Base-by-base conservation (phyloP, 1,140 invertebrate species). In the Globodera rostochiensis region DNA sequence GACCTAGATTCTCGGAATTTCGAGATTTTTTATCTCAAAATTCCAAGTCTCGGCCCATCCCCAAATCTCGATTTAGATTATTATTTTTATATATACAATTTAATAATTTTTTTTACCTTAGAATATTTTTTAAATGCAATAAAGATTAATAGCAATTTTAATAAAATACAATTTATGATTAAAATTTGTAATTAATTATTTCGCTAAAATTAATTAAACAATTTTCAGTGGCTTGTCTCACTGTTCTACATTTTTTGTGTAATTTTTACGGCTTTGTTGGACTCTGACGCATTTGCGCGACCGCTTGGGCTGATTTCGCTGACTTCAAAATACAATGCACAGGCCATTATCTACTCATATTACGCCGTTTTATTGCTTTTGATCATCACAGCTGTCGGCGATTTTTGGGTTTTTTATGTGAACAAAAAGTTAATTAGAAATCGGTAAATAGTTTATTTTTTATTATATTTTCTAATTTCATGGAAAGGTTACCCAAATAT, bases 321-420 rank as follows among this genome's bases (percentile, higher is more conserved):
- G 25, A 71, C 69, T 11, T 71, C 69, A 36, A 71, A 71, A 71
- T 71, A 71, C 69, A 71, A 71, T 47, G 46, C 25, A 11, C 25
- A 45, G 19, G 25, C 9, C 25, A 71, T 71, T 36, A 6, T 71
- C 1, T 71, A 36, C 25, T 36, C 46, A 47, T 45, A 45, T 36
- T 71, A 45, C 15, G 69, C 46, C 46, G 25, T 47, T 36, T 15
- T 71, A 21, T 8, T 36, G 25, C 9, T 71, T 8, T 9, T 71
- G 69, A 11, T 71, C 9, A 25, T 13, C 25, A 71, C 69, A 47
- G 69, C 69, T 0, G 11, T 36, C 25, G 25, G 69, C 69, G 69
- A 71, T 6, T 21, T 36, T 8, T 47, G 69, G 25, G 15, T 71
- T 21, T 13, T 45, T 6, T 1, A 9, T 25, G 6, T 71, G 4